Conservation (phyloP, 2,113 vertebrate species). For the Melanostigma gelatinosum region DNA sequence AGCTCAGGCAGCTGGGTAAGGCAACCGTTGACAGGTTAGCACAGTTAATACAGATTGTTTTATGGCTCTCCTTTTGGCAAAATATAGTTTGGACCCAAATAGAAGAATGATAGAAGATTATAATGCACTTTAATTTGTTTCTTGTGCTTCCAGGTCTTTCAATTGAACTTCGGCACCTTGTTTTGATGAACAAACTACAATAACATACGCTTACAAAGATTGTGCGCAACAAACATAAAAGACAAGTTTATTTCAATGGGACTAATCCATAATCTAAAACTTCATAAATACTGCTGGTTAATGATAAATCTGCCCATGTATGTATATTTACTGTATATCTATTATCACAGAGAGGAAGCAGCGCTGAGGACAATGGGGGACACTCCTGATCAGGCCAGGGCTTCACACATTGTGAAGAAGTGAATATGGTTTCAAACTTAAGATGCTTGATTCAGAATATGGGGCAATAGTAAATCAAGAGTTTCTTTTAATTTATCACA, state of each 20-base stretch:
- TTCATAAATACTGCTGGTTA: slow-evolving; percentile 51
- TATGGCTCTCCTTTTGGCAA: not conserved
- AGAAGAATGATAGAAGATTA: not conserved
- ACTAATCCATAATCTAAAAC: slow-evolving; percentile 1
- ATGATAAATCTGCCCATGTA: not conserved
- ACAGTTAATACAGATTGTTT: not conserved
- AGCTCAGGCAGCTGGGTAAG: not conserved
- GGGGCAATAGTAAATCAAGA: slow-evolving; percentile 11
- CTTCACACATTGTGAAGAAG: not conserved
- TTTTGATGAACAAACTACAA: slow-evolving; percentile 3
- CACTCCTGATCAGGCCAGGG: not conserved
- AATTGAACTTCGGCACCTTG: not conserved
- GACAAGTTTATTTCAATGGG: not conserved
- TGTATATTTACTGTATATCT: not conserved
- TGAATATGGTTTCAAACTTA: slow-evolving; percentile 4
- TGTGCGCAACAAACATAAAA: not conserved
- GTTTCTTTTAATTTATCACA: not conserved
- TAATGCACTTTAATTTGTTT: slow-evolving; percentile 8
- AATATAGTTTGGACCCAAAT: slow-evolving; percentile 19
- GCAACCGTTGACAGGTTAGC: slow-evolving; percentile 8
- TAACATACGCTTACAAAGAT: not conserved
- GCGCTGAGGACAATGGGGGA: not conserved
- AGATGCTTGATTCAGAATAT: not conserved
- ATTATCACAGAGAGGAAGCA: not conserved
- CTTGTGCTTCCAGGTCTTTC: slow-evolving; percentile 11